Percentiles rank a stretch among this genome's conserved stretches.
Conservation (phyloP, 2,113 vertebrate species). For the Rhinopithecus roxellana region DNA sequence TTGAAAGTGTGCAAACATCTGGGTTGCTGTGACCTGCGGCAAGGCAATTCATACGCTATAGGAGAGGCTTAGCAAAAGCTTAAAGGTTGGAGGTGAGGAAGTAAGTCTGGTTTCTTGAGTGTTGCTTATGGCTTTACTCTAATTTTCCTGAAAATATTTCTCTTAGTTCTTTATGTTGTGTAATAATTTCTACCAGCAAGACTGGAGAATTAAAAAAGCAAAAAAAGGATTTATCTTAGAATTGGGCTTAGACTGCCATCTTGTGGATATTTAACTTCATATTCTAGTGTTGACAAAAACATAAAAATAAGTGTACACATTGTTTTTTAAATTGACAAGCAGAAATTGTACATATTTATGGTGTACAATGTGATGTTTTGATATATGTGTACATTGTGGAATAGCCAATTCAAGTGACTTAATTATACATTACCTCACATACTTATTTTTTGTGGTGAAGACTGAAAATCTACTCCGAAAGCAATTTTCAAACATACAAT, state of each 20-base stretch:
- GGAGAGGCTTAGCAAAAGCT: not conserved
- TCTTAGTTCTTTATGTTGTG: not conserved
- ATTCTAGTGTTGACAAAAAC: not conserved
- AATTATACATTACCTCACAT: not conserved
- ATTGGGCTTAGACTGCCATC: conserved; percentile 66
- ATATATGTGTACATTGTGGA: not conserved
- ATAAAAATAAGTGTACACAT: not conserved
- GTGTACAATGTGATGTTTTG: not conserved
- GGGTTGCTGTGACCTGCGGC: not conserved
- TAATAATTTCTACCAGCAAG: not conserved
- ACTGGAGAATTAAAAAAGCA: not conserved
- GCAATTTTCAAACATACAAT: not conserved
- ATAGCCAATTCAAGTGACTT: not conserved
- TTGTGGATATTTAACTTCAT: conserved; percentile 54
- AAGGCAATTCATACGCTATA: accelerated
- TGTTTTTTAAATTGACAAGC: not conserved
- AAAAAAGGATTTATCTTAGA: not conserved
- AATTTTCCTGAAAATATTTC: not conserved
- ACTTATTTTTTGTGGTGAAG: not conserved
- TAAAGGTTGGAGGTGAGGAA: not conserved
- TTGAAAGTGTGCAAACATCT: not conserved
- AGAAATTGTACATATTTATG: too few relatives aligned
- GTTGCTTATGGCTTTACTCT: not conserved
- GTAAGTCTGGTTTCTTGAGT: not conserved
- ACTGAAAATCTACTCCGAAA: not conserved